Percentiles rank a stretch among this genome's conserved stretches.
These are phyloP conservation scores for Betta splendens DNA, from an alignment of 2,797 vertebrate genomes.

Conservation along the genomic window DNA sequence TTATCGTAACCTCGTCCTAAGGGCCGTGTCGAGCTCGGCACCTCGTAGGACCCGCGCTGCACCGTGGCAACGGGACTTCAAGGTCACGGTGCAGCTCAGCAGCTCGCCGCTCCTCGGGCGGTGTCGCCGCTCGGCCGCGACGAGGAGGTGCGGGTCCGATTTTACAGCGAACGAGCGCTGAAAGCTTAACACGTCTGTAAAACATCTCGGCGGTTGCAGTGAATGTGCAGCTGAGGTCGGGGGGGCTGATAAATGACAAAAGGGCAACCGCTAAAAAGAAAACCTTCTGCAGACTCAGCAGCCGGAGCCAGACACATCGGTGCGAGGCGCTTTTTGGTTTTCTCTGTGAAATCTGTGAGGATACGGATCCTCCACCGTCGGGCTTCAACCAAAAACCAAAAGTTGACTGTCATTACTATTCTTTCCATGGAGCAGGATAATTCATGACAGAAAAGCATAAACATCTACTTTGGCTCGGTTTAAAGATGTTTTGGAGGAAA, in stretches of 20 bases:
- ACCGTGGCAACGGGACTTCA: constrained; percentile 3
- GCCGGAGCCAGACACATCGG: constrained; percentile 7
- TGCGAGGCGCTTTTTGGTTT: constrained; percentile 7
- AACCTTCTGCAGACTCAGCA: neutral
- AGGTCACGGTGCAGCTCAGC: constrained; percentile 9
- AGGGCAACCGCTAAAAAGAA: constrained; percentile 17
- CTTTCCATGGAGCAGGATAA: constrained; percentile 1
- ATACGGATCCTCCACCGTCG: constrained; percentile 1
- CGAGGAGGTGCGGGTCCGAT: constrained; percentile 2
- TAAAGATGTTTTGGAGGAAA: constrained; percentile 11
- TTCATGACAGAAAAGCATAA: neutral
- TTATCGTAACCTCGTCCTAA: constrained; percentile 46
- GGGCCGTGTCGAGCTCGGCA: no score
- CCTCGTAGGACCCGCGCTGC: constrained; percentile 10
- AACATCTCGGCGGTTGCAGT: constrained; percentile 8
- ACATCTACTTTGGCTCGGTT: constrained; percentile 7
- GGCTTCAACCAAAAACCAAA: constrained; percentile 3
- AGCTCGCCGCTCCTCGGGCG: no score
- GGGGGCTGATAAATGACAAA: constrained; percentile 6
- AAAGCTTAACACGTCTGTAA: constrained; percentile 16
- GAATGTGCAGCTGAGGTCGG: constrained; percentile 11
- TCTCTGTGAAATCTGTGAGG: constrained; percentile 3
- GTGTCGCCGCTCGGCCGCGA: constrained; percentile 1
- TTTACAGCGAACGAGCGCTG: constrained; percentile 10
- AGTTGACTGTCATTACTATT: neutral